phyloP scores from a whole-genome alignment of 2,113 vertebrate genomes.

The Balaeniceps rex region DNA sequence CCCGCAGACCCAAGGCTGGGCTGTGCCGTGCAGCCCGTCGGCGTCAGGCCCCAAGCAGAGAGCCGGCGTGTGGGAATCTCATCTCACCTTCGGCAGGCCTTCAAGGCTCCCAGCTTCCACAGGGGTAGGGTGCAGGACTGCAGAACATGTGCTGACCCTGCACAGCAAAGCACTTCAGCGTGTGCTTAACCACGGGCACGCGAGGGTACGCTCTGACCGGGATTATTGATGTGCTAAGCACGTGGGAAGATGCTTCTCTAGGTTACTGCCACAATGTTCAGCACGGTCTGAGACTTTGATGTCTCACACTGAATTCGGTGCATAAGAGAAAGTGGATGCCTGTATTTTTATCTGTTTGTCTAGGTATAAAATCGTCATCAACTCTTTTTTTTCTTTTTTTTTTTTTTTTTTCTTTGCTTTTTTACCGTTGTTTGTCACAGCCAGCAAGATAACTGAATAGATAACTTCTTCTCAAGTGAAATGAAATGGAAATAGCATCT shows the following conservation, averaged over 20 bases:
- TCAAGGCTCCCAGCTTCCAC: not conserved
- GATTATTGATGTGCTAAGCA: not conserved
- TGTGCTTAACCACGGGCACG: accelerated
- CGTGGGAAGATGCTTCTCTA: not conserved
- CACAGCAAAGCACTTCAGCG: not conserved
- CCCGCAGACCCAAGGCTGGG: not conserved
- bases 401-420: not conserved
- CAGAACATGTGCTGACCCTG: not conserved
- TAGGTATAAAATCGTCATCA: not conserved
- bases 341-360: not conserved
- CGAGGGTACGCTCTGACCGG: accelerated
- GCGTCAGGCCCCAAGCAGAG: not conserved
- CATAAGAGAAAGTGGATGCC: not conserved
- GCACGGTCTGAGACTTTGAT: not conserved
- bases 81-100: not conserved
- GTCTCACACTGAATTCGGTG: not conserved
- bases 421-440: not conserved
- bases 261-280: not conserved
- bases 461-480: constrained; percentile 44
- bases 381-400: not conserved
- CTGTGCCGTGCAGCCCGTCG: accelerated
- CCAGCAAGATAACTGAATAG: constrained; percentile 8
- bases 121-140: not conserved
- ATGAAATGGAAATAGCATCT: constrained; percentile 44
- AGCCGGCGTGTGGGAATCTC: not conserved